Evolutionary conservation across 2,888 invertebrate genomes (phyloP), one percentile per base, ranked within the genome.

Genomic region (Hydrotaea cyrtoneurina): DNA sequence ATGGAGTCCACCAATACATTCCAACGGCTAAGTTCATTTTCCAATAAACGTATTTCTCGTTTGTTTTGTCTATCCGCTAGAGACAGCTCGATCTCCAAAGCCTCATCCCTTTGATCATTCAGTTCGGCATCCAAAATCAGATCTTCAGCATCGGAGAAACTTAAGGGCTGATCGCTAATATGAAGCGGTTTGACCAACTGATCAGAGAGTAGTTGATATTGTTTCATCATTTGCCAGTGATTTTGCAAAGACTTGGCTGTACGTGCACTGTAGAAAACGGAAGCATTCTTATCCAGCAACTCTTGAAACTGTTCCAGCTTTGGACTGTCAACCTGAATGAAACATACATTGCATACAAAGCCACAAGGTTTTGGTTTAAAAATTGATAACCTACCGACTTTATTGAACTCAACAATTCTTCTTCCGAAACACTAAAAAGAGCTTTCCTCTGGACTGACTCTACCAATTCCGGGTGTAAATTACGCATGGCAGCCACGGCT

Each of bases 81-180:
- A 59, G 95, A 94, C 89, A 97, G 93, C 91, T 97, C 98, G 75
- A 95, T 94, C 90, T 98, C 98, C 15, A 97, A 90, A 0, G 94
- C 93, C 89, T 97, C 97, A 92, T 98, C 98, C 85, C 95, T 95
- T 23, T 95, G 95, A 87, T 98, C 98, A 2, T 89, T 87, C 64
- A 98, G 91, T 88, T 98, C 98, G 7, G 95, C 94, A 91, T 98
- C 98, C 89, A 96, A 95, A 69, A 98, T 94, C 86, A 96, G 94
- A 84, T 98, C 98, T 92, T 99, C 98, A 2, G 97, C 97, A 93
- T 98, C 98, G 62, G 98, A 97, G 91, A 98, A 98, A 86, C 95
- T 95, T 86, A 95, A 89, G 8, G 95, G 94, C 87, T 94, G 94
- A 87, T 95, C 95, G 89, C 94, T 93, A 87, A 94, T 94, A 11